Evolutionary conservation across 2,888 invertebrate species (phyloP).

Genomic region (Agrilus mali): DNA sequence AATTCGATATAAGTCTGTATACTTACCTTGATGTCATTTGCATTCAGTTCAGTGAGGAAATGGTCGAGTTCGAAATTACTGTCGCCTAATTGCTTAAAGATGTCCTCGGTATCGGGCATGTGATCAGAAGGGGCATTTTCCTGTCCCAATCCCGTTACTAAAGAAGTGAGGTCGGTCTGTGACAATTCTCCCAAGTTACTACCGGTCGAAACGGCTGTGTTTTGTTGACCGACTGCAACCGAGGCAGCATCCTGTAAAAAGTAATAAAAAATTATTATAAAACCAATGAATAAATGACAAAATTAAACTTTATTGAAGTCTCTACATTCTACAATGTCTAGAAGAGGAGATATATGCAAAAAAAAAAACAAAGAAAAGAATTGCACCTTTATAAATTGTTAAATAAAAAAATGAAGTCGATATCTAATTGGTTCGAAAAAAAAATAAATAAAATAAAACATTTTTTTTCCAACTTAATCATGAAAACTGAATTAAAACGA

Average conservation of each 20-base stretch:
- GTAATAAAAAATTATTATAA: constrained; percentile 3
- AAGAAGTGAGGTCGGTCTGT: constrained; percentile 57
- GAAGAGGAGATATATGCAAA: too few relatives aligned
- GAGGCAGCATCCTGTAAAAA: constrained; percentile 49
- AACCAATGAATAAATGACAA: too few relatives aligned
- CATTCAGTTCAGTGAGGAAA: constrained; percentile 63
- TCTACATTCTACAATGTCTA: too few relatives aligned
- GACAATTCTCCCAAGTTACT: constrained; percentile 50
- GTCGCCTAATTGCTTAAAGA: constrained; percentile 71
- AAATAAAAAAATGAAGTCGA: neutral
- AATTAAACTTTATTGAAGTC: too few relatives aligned
- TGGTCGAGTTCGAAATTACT: constrained; percentile 80
- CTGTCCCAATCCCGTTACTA: constrained; percentile 51
- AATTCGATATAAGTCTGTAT: neutral
- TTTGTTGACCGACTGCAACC: constrained; percentile 40
- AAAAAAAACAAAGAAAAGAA: too few relatives aligned
- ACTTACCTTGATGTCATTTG: constrained; percentile 56
- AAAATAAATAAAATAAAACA: too few relatives aligned
- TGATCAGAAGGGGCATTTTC: constrained; percentile 21
- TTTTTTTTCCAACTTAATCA: too few relatives aligned
- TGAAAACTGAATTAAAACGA: too few relatives aligned
- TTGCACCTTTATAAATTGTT: neutral
- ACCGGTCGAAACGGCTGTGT: constrained; percentile 34
- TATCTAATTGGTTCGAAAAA: neutral
- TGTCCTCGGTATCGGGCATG: constrained; percentile 55